phyloP scores from a whole-genome alignment of 2,113 vertebrate genomes.

The Agapornis roseicollis region DNA sequence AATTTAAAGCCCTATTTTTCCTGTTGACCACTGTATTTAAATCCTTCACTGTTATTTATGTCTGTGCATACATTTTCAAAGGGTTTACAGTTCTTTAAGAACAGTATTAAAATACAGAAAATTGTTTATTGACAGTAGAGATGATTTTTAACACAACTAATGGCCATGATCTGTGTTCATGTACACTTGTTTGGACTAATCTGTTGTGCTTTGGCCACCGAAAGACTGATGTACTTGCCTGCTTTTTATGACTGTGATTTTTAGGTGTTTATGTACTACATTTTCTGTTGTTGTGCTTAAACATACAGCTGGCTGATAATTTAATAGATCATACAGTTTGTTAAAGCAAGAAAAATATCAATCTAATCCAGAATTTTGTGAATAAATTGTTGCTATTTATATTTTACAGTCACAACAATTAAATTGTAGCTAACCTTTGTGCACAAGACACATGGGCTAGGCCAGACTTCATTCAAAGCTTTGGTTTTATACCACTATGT shows the following conservation, averaged over 20 bases:
- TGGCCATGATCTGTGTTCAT: background rate
- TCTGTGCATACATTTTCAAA: constrained; percentile 7
- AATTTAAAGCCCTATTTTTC: background rate
- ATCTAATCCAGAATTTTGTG: constrained; percentile 51
- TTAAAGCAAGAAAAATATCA: background rate
- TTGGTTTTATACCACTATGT: background rate
- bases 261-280: constrained; percentile 39
- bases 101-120: constrained; percentile 15
- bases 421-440: background rate
- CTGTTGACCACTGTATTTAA: constrained; percentile 36
- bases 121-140: background rate
- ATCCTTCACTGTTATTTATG: constrained; percentile 49
- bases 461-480: background rate
- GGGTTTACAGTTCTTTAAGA: constrained; percentile 19
- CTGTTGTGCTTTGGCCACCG: background rate
- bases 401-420: background rate
- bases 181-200: background rate
- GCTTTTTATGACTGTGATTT: constrained; percentile 40
- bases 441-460: background rate
- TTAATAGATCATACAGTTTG: background rate
- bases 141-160: background rate
- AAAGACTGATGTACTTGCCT: constrained; percentile 29
- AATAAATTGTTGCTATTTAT: constrained; percentile 72
- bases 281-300: constrained; percentile 29
- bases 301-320: constrained; percentile 1